phyloP scores from a whole-genome alignment of 1,140 invertebrate species.

The Cotesia vestalis region DNA sequence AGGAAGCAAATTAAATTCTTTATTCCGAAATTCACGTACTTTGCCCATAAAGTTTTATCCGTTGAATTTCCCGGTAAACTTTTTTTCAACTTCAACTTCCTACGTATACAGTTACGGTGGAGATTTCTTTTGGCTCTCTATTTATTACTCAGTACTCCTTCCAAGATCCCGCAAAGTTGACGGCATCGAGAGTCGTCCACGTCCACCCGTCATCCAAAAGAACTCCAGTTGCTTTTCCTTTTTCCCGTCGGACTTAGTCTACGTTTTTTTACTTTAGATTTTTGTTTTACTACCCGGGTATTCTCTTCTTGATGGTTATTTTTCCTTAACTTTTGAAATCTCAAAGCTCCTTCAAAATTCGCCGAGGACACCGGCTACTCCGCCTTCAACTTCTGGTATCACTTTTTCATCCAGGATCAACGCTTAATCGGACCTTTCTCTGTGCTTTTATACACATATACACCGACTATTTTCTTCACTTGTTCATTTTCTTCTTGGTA shows the following conservation, averaged over 20 bases:
- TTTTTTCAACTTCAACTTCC: slow-evolving; percentile 25
- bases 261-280: slow-evolving; percentile 23
- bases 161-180: slow-evolving; percentile 41
- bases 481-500: slow-evolving; percentile 2
- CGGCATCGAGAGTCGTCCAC: slow-evolving; percentile 30
- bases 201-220: slow-evolving; percentile 22
- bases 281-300: slow-evolving; percentile 29
- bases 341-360: slow-evolving; percentile 41
- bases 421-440: slow-evolving; percentile 55
- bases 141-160: neutral
- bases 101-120: slow-evolving; percentile 36
- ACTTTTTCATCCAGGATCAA: slow-evolving; percentile 56
- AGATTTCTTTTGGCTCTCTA: slow-evolving; percentile 39
- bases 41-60: slow-evolving; percentile 13
- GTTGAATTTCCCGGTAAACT: neutral
- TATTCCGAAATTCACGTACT: slow-evolving; percentile 18
- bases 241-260: slow-evolving; percentile 18
- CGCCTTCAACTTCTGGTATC: slow-evolving; percentile 50
- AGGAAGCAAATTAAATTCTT: slow-evolving; percentile 56
- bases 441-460: slow-evolving; percentile 23
- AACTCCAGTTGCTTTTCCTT: neutral
- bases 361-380: slow-evolving; percentile 36
- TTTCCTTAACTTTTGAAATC: slow-evolving; percentile 38
- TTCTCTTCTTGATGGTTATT: slow-evolving; percentile 4
- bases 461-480: slow-evolving; percentile 24